These are phyloP conservation scores for Zhengitettix transpicula DNA, from an alignment of 2,888 invertebrate genomes.

Conservation along the genomic window DNA sequence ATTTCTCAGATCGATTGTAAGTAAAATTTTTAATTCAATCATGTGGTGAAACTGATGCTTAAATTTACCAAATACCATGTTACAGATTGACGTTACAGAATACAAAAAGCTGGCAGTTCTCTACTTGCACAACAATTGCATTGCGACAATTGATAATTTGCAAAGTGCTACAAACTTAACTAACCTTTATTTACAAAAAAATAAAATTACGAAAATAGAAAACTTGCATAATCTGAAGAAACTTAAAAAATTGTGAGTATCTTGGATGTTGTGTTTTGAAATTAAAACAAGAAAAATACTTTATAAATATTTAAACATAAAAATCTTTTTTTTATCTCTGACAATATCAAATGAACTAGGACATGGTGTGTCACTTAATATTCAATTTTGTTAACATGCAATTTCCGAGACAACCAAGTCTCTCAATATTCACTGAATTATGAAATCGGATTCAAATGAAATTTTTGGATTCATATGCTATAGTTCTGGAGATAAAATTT, in stretches of 20 bases:
- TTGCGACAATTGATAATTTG: constrained; percentile 38
- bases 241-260: constrained; percentile 53
- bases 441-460: too few relatives aligned
- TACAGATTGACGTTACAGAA: constrained; percentile 23
- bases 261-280: not conserved
- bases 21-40: constrained; percentile 17
- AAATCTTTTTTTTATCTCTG: not conserved
- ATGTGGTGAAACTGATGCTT: not conserved
- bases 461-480: too few relatives aligned
- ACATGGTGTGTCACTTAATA: too few relatives aligned
- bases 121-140: constrained; percentile 45
- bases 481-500: too few relatives aligned
- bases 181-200: constrained; percentile 63
- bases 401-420: too few relatives aligned
- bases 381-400: too few relatives aligned
- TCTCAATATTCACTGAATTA: too few relatives aligned
- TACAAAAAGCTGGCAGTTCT: constrained; percentile 38
- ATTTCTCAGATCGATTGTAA: constrained; percentile 37
- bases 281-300: not conserved
- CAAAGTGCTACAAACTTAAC: constrained; percentile 40
- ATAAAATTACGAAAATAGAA: constrained; percentile 55
- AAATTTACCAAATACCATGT: constrained; percentile 4
- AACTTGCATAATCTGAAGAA: constrained; percentile 46
- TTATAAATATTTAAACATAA: too few relatives aligned
- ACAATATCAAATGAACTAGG: too few relatives aligned